Evolutionary conservation across 2,888 invertebrate species (phyloP).

Genomic region (Eretmocerus hayati): DNA sequence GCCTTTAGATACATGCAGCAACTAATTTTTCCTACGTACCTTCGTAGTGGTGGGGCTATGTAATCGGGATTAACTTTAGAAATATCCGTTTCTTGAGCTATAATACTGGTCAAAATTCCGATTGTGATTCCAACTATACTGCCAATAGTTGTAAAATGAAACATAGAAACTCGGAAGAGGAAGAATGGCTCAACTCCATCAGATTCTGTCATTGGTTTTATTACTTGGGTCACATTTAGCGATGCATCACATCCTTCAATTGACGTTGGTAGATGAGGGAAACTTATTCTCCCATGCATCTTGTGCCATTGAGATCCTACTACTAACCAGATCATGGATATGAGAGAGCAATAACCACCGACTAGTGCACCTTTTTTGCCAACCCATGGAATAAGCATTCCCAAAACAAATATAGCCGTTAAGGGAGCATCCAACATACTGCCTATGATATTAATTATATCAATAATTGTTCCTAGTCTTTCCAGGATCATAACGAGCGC

Average conservation of each 20-base stretch:
- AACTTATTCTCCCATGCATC: constrained; percentile 25
- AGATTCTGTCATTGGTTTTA: background rate
- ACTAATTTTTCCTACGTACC: constrained; percentile 29
- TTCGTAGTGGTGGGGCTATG: constrained; percentile 53
- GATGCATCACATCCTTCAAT: constrained; percentile 27
- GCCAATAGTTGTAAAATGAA: constrained; percentile 62
- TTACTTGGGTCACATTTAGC: constrained; percentile 16
- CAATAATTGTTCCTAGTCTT: constrained; percentile 59
- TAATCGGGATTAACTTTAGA: constrained; percentile 55
- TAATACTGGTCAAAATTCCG: constrained; percentile 57
- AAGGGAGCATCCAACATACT: constrained; percentile 61
- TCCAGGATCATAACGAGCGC: constrained; percentile 55
- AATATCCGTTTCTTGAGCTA: constrained; percentile 52
- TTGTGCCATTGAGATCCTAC: constrained; percentile 35
- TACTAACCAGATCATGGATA: constrained; percentile 34
- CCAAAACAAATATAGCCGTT: constrained; percentile 61
- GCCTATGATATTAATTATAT: constrained; percentile 57
- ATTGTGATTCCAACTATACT: constrained; percentile 54
- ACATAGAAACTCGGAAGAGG: constrained; percentile 60
- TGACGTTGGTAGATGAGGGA: constrained; percentile 26
- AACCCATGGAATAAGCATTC: constrained; percentile 59
- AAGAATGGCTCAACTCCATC: constrained; percentile 43
- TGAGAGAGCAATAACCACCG: constrained; percentile 43
- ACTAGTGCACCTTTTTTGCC: constrained; percentile 53
- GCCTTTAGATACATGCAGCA: no score